A percentile compares a stretch with the other conserved stretches of the same genome.
Conservation (phyloP, 2,113 vertebrate species). For the Terrapene triunguis region DNA sequence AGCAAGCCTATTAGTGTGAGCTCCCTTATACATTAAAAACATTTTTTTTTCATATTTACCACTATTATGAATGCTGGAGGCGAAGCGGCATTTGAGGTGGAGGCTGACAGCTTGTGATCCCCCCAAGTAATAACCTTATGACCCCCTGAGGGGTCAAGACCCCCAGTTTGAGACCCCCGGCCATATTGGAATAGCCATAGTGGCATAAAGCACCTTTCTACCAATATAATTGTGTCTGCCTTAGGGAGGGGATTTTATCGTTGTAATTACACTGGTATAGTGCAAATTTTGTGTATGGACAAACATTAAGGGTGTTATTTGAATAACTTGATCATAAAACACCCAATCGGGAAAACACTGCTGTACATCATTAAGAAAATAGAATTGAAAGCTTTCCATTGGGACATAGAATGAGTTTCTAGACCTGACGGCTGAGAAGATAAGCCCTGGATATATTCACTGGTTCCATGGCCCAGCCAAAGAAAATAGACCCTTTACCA, state of each 20-base stretch:
- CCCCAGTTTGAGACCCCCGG: too few relatives aligned
- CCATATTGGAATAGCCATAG: not conserved
- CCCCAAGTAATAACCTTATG: too few relatives aligned
- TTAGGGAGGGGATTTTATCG: not conserved
- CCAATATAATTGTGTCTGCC: not conserved
- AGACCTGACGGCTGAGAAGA: not conserved
- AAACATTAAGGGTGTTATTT: not conserved
- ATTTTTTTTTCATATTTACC: too few relatives aligned
- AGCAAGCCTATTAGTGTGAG: too few relatives aligned
- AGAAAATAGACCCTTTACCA: not conserved
- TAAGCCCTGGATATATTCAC: not conserved
- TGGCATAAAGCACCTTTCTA: not conserved
- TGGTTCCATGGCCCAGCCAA: not conserved
- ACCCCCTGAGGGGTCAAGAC: too few relatives aligned
- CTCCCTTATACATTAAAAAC: too few relatives aligned
- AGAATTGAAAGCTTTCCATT: not conserved
- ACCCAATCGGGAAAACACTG: not conserved
- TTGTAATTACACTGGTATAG: not conserved
- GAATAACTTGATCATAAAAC: not conserved
- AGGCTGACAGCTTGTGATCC: too few relatives aligned
- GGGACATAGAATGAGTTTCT: not conserved
- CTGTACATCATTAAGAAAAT: not conserved
- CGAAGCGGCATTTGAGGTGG: too few relatives aligned
- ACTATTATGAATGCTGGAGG: too few relatives aligned
- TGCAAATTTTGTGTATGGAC: not conserved